Percentiles rank a stretch among this genome's conserved stretches.
Evolutionary conservation across 2,113 vertebrate genomes (phyloP).

Genomic region (Strix uralensis): DNA sequence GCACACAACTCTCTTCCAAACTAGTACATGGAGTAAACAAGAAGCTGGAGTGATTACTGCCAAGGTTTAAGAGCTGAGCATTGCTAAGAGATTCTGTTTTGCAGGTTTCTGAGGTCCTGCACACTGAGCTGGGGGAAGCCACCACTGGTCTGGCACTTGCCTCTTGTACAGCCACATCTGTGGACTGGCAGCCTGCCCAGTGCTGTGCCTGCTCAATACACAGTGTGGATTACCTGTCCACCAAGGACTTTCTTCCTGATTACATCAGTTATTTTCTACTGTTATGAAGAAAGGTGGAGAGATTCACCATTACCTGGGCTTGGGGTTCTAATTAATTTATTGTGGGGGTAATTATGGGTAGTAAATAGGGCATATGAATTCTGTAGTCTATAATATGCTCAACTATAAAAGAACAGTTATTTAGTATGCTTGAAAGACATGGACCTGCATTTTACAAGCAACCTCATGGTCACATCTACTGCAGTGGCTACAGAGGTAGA

Average conservation of each 20-base stretch:
- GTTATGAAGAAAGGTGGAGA: not conserved
- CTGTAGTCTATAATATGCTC: not conserved
- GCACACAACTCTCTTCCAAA: not conserved
- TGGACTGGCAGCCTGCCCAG: not conserved
- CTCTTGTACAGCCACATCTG: not conserved
- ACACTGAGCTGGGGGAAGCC: not conserved
- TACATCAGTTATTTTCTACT: not conserved
- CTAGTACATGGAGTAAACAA: fast-evolving
- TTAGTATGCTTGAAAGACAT: not conserved
- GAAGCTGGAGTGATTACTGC: not conserved
- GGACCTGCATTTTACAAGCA: not conserved
- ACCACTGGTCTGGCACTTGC: not conserved
- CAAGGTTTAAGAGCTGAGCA: not conserved
- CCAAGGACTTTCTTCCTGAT: not conserved
- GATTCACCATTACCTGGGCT: not conserved
- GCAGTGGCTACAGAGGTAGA: not conserved
- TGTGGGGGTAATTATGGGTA: not conserved
- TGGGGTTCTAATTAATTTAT: not conserved
- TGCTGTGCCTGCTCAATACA: not conserved
- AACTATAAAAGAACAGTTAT: not conserved
- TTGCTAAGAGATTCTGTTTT: not conserved
- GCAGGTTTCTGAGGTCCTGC: not conserved
- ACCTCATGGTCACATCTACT: not conserved
- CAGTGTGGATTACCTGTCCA: not conserved
- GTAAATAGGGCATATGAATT: not conserved